These are phyloP conservation scores for Sphaerophoria rueppellii DNA, from an alignment of 2,888 invertebrate genomes.

Conservation along the genomic window DNA sequence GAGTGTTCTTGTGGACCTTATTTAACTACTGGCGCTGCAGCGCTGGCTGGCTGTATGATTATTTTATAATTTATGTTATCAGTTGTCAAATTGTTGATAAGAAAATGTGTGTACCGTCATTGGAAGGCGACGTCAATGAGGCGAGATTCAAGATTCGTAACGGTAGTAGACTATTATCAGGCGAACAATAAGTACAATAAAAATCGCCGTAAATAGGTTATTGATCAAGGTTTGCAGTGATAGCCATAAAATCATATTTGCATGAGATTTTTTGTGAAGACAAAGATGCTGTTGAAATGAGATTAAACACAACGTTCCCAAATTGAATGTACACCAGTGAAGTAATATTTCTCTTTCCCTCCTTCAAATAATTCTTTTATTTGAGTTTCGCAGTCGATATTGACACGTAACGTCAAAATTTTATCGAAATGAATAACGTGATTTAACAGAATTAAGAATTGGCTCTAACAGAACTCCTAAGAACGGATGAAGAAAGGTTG, in stretches of 20 bases:
- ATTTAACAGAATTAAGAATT: too few species aligned
- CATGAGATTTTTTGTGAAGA: slow-evolving; percentile 24
- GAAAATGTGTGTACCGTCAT: slow-evolving; percentile 27
- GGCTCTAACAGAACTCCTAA: too few species aligned
- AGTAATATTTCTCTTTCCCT: too few species aligned
- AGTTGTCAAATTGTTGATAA: slow-evolving; percentile 51
- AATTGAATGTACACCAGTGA: too few species aligned
- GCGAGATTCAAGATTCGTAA: background rate
- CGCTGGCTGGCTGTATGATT: slow-evolving; percentile 28
- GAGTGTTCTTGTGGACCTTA: background rate
- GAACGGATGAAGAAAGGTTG: too few species aligned
- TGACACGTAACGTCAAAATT: too few species aligned
- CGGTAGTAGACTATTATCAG: background rate
- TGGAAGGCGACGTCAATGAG: slow-evolving; percentile 22
- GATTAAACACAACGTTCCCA: too few species aligned
- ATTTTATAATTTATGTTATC: slow-evolving; percentile 59
- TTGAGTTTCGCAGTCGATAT: too few species aligned
- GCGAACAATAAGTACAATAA: slow-evolving; percentile 25
- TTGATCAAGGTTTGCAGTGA: slow-evolving; percentile 39
- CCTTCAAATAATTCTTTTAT: too few species aligned
- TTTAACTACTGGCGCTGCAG: background rate
- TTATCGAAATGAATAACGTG: too few species aligned
- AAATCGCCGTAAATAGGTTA: slow-evolving; percentile 48
- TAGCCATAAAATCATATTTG: background rate
- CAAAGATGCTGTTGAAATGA: background rate